Evolutionary conservation across 2,797 vertebrate species (phyloP).

Genomic region (Myotis pilosus): DNA sequence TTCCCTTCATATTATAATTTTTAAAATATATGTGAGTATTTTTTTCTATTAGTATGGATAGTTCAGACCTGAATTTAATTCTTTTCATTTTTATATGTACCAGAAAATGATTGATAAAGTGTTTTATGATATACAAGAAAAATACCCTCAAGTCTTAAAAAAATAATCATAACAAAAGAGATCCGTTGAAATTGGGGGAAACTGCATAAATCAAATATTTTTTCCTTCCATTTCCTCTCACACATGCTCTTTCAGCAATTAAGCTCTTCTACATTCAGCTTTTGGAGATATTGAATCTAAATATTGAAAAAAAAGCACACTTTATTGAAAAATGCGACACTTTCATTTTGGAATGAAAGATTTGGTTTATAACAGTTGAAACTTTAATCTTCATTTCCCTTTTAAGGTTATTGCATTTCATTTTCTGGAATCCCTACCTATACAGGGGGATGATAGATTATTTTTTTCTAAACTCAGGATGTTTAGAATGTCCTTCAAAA

Average conservation of each 20-base stretch:
- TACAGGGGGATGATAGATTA: conserved; percentile 7
- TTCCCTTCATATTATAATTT: not conserved
- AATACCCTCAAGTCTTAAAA: not conserved
- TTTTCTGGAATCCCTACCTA: conserved; percentile 31
- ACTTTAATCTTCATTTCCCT: conserved; percentile 51
- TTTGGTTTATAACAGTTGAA: conserved; percentile 48
- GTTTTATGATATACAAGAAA: conserved; percentile 19
- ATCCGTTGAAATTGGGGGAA: not conserved
- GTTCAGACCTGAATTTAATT: conserved; percentile 6
- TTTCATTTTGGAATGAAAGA: conserved; percentile 59
- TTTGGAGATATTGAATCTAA: conserved; percentile 57
- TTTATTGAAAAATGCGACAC: conserved; percentile 30
- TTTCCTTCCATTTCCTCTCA: not conserved
- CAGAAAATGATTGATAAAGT: not conserved
- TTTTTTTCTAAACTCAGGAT: conserved; percentile 10
- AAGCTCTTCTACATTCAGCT: conserved; percentile 52
- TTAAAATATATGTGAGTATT: not conserved
- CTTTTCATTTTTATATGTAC: not conserved
- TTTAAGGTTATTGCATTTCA: conserved; percentile 33
- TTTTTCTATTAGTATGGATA: not conserved
- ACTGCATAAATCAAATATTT: not conserved
- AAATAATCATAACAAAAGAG: not conserved
- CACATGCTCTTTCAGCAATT: conserved; percentile 33
- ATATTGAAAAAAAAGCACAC: conserved; percentile 42
- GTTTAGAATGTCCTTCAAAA: conserved; percentile 21